These are phyloP conservation scores for Drosophila mulleri DNA, from an alignment of 2,888 invertebrate species.

Conservation along the genomic window DNA sequence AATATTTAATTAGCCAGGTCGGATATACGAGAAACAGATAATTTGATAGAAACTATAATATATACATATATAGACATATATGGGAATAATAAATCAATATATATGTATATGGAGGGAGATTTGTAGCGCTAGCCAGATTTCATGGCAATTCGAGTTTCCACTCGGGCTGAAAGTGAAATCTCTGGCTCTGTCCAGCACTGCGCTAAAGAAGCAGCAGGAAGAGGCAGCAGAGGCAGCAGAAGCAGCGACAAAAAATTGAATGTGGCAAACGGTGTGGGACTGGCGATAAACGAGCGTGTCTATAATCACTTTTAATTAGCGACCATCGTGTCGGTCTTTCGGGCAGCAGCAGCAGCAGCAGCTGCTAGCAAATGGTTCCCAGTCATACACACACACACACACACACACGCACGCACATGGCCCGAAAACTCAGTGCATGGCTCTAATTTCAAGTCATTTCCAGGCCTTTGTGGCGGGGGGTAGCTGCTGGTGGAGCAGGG, in stretches of 20 bases:
- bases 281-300: conserved; percentile 69
- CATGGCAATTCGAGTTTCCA: neutral
- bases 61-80: too few species aligned
- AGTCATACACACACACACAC: conserved; percentile 15
- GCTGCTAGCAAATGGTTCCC: conserved; percentile 42
- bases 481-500: neutral
- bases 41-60: too few species aligned
- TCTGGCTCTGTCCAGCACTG: conserved; percentile 11
- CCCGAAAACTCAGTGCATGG: conserved; percentile 45
- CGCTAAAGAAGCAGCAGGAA: conserved; percentile 3
- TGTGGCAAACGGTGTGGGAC: conserved; percentile 28
- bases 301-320: conserved; percentile 79
- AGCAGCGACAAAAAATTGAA: neutral
- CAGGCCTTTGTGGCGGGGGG: conserved; percentile 17
- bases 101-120: too few species aligned
- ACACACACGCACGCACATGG: neutral
- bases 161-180: conserved; percentile 48
- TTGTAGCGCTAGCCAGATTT: neutral
- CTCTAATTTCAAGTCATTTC: conserved; percentile 71
- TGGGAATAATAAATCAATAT: too few species aligned
- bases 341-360: conserved; percentile 11
- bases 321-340: conserved; percentile 24
- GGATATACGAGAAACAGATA: neutral
- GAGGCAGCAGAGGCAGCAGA: neutral
- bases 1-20: conserved; percentile 2